Conservation (phyloP, 2,797 vertebrate genomes). For the Eremophila alpestris region DNA sequence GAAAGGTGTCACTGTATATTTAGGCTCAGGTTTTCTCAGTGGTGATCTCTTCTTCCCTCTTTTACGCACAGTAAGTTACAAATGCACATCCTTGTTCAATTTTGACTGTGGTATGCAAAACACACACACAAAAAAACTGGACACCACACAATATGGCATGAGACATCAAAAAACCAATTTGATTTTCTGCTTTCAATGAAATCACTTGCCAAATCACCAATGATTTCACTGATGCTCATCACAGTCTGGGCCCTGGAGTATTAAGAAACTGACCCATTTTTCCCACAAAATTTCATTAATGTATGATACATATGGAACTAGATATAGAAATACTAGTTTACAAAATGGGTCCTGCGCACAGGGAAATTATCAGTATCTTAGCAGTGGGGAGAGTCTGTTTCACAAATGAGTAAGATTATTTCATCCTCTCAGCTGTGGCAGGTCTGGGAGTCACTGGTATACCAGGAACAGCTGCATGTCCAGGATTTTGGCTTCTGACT, state of each 20-base stretch:
- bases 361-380: neutral
- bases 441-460: neutral
- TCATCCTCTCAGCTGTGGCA: neutral
- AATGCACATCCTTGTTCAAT: neutral
- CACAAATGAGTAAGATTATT: neutral
- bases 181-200: neutral
- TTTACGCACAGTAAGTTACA: neutral
- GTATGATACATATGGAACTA: neutral
- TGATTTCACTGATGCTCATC: neutral
- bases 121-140: neutral
- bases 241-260: neutral
- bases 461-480: constrained; percentile 45
- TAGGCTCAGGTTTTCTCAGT: neutral
- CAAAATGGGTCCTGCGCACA: neutral
- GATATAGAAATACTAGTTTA: neutral
- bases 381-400: neutral
- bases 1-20: constrained; percentile 23
- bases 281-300: neutral
- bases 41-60: neutral
- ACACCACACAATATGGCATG: neutral
- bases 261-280: neutral
- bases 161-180: neutral
- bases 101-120: constrained; percentile 18
- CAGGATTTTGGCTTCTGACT: neutral
- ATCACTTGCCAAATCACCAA: neutral